Base-by-base conservation (phyloP, 30 jellyfish, hydroid and myxozoan species). In the Hydractinia symbiolongicarpus region DNA sequence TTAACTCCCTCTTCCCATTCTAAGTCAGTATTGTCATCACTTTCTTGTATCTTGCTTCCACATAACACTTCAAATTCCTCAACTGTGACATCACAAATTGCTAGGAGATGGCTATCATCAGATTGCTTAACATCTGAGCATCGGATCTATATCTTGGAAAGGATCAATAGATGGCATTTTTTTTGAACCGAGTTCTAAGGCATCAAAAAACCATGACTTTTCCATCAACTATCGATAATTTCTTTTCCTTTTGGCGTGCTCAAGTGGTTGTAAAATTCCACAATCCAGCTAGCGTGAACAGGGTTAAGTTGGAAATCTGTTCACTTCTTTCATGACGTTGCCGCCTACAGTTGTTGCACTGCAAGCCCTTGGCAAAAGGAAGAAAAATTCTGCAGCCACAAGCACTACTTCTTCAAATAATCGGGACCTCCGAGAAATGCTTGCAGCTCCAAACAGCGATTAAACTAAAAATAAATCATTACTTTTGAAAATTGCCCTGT, bases 281-380 rank as follows among this genome's bases (percentile, higher is more conserved):
- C 68, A 57, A n/a, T 57, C 68, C 68, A 57, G 68, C 68, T n/a
- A 57, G 68, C 68, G 68, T 57, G 68, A 57, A 57, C n/a, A 57
- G 68, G 68, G 10, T 57, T 57, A 57, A 57, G n/a, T 57, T 57
- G n/a, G 68, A 57, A 57, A n/a, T 9, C n/a, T 9, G 13, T 9
- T 10, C 68, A n/a, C 13, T 57, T 57, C 13, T 10, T 9, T 9
- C 10, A 57, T 57, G 68, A 57, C 68, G 68, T 57, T 57, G 68
- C 68, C 68, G 68, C 68, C 68, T n/a, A 57, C 68, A 57, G n/a
- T 57, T n/a, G 68, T 57, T 57, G 10, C 68, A 57, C n/a, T 57
- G 68, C 13, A 57, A 57, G 68, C 68, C 68, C 68, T n/a, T n/a
- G n/a, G 68, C 68, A 57, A 9, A 57, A 57, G 68, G 68, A 57